These are phyloP conservation scores for Paedocypris micromegethes DNA, from an alignment of 2,797 vertebrate species.

Conservation along the genomic window DNA sequence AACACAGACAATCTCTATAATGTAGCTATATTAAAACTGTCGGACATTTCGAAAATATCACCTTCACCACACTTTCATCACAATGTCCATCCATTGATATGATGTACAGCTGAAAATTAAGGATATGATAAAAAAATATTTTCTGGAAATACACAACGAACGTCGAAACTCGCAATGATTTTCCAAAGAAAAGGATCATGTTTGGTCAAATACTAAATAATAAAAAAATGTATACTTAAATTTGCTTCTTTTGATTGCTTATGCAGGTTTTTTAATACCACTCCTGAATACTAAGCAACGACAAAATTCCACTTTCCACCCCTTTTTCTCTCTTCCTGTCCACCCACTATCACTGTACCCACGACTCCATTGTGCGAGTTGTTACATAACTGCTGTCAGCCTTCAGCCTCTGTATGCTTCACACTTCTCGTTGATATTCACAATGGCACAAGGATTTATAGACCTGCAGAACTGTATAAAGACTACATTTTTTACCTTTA, in stretches of 20 bases:
- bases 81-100: no score
- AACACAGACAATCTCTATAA: no score
- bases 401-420: slow-evolving; percentile 26
- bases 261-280: background rate
- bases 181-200: no score
- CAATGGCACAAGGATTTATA: background rate
- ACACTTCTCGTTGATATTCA: slow-evolving; percentile 20
- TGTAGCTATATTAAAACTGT: no score
- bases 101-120: no score
- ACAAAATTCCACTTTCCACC: slow-evolving; percentile 23
- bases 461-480: background rate
- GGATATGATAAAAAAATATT: no score
- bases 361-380: slow-evolving; percentile 31
- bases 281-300: slow-evolving; percentile 1
- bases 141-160: no score
- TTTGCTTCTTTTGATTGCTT: background rate
- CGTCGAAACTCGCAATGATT: no score
- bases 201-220: no score
- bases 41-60: no score
- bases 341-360: slow-evolving; percentile 37
- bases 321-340: slow-evolving; percentile 31
- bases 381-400: slow-evolving; percentile 42
- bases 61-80: no score
- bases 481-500: background rate
- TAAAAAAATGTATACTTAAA: no score